Base-by-base conservation (phyloP, 1,140 invertebrate species). In the Microplitis demolitor region DNA sequence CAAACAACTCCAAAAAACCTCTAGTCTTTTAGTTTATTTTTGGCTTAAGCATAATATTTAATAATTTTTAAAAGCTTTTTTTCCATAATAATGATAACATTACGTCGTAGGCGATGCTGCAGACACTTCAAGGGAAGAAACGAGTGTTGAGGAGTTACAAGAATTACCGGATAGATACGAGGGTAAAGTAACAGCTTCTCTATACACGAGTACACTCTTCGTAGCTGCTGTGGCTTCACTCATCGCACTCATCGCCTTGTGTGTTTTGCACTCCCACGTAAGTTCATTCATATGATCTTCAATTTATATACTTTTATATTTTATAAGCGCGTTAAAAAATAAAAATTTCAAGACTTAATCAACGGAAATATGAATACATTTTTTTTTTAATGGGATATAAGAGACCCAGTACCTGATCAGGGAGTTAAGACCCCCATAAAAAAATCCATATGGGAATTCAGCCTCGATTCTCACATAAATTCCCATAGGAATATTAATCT, bases 121-220 rank as follows among this genome's bases (percentile, higher is more conserved):
- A 16, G 74, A 80, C 8, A 66, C 69, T 39, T 72, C 54, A 1
- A 62, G 60, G 33, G 81, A 80, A 39, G 82, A 80, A 58, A 74
- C 76, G 14, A 81, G 79, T 34, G 80, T 79, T 5, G 79, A 86
- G 63, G 85, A 86, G 77, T 76, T 87, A 58, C 79, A 82, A 70
- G 78, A 86, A 74, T 80, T 87, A 66, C 81, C 84, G 4, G 79
- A 83, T 71, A 84, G 82, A 72, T 87, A 87, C 69, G 86, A 87
- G 69, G 86, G 84, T 3, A 87, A 84, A 67, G 78, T 87, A 72
- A 85, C 85, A 35, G 82, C 80, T 24, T 85, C 85, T 35, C 82
- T 87, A 50, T 87, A 86, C 67, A 82, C 81, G 0, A 83, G 84
- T 51, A 82, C 83, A 33, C 77, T 86, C 1, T 74, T 78, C 11